A percentile compares a stretch with the other conserved stretches of the same genome.
These are phyloP conservation scores for Todiramphus saurophagus DNA, from an alignment of 2,113 vertebrate genomes.

Conservation along the genomic window DNA sequence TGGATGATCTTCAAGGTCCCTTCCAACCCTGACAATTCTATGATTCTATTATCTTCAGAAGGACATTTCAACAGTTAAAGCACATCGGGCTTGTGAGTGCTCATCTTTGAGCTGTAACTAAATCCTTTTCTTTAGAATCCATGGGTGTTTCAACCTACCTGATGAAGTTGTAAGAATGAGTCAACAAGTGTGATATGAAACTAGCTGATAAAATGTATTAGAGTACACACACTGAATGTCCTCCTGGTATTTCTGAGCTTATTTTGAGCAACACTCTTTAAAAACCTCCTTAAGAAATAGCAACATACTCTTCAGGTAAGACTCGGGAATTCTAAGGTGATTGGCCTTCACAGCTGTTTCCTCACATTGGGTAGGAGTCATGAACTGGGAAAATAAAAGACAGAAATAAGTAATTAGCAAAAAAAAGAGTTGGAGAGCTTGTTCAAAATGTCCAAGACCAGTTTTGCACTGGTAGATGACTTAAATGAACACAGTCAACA, in stretches of 20 bases:
- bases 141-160: neutral
- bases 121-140: neutral
- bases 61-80: neutral
- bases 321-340: neutral
- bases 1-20: too few species aligned
- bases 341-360: neutral
- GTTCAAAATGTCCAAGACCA: neutral
- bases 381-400: neutral
- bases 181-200: neutral
- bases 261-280: neutral
- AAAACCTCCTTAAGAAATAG: neutral
- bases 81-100: neutral
- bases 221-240: neutral
- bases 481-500: neutral
- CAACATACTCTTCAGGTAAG: neutral
- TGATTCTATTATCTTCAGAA: too few species aligned
- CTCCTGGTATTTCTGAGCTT: neutral
- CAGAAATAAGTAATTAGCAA: neutral
- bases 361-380: neutral
- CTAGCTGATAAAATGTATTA: neutral
- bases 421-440: neutral
- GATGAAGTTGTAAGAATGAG: neutral
- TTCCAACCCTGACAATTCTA: too few species aligned
- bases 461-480: neutral
- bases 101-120: neutral